Evolutionary conservation across 2,888 invertebrate species (phyloP), one percentile per base, ranked within the genome.

Genomic region (Eupsilia transversa): DNA sequence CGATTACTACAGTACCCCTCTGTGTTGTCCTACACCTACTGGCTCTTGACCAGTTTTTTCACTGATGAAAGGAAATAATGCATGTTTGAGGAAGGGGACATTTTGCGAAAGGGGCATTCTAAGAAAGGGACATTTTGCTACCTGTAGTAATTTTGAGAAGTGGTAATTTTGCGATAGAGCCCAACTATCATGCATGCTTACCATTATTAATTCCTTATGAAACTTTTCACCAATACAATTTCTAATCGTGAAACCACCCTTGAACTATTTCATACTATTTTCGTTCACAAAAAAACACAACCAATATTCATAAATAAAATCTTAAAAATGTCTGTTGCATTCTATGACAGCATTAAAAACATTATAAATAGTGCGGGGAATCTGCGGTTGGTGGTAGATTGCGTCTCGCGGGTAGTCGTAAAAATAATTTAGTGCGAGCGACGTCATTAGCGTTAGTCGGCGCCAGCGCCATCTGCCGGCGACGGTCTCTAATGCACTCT

Each of bases 351-450:
- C 72, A 81, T 78, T 84, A 78, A 85, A 84, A 85, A 84, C 78
- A 82, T 84, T 69, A 85, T 79, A 86, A 82, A 85, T 83, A 87
- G 69, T 75, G 68, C 76, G 70, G 66, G 70, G 76, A 86, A 84
- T 83, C 82, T 86, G 80, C 76, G 77, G 67, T 77, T 74, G 75
- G 83, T 60, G 80, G 72, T 85, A 80, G 84, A 87, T 87, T 84
- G 82, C 86, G 91, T 91, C 92, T 92, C 89, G 92, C 89, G 91
- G 90, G 90, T 88, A 90, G 88, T 94, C 94, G 93, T 96, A 95
- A 95, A 95, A 95, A 95, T 95, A 95, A 96, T 96, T 95, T 95
- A 96, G 93, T 92, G 92, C 89, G 89, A 92, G 87, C 89, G 90
- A 89, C 92, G 92, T 94, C 95, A 94, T 95, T 95, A 95, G 94